phyloP scores from a whole-genome alignment of 2,113 vertebrate genomes.

The Ptyas mucosa region DNA sequence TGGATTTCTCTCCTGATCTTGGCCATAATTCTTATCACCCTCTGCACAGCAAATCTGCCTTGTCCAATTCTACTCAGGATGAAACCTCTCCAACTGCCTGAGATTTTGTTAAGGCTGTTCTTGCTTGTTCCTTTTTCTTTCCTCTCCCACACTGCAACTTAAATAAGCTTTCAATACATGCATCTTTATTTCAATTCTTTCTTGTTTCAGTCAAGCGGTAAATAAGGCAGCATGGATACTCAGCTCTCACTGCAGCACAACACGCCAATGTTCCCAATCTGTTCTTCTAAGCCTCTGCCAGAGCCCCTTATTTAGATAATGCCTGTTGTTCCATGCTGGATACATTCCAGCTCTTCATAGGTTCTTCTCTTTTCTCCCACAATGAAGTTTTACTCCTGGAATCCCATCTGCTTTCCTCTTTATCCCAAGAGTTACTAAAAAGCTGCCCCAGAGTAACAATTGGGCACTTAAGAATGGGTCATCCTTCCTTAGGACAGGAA shows the following conservation, averaged over 20 bases:
- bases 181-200: constrained; percentile 30
- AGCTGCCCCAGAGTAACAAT: not conserved
- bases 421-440: not conserved
- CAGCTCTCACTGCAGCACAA: constrained; percentile 1
- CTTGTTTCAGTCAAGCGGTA: constrained; percentile 25
- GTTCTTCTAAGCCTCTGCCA: constrained; percentile 29
- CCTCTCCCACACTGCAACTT: not conserved
- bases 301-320: not conserved
- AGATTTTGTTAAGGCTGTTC: not conserved
- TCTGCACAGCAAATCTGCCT: not conserved
- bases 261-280: not conserved
- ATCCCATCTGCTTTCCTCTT: constrained; percentile 1
- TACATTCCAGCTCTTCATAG: constrained; percentile 2
- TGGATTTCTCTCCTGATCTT: too few species aligned
- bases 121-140: not conserved
- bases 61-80: not conserved
- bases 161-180: constrained; percentile 24
- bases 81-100: not conserved
- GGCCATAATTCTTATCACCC: rapidly evolving
- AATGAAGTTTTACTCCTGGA: constrained; percentile 13
- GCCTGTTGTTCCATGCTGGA: constrained; percentile 20
- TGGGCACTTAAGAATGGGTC: not conserved
- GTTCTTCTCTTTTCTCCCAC: constrained; percentile 14
- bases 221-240: constrained; percentile 36
- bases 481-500: not conserved